phyloP scores from a whole-genome alignment of 1,140 invertebrate species.

The Drosophila triauraria region DNA sequence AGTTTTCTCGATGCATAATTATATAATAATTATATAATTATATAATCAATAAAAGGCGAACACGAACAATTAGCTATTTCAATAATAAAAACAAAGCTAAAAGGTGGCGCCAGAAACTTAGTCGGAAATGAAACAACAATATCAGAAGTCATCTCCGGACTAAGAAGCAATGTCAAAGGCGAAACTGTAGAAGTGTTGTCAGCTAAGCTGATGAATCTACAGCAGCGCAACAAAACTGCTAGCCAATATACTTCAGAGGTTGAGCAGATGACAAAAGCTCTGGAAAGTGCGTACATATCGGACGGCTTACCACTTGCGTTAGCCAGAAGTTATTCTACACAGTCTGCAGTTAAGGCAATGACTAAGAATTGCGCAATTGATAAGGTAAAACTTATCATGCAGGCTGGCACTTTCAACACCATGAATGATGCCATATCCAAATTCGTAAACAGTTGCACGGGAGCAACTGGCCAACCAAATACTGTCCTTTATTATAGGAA shows the following conservation, averaged over 20 bases:
- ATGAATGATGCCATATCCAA: too few relatives aligned
- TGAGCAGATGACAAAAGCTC: slow-evolving; percentile 11
- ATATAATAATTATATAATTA: not conserved
- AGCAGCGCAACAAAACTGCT: slow-evolving; percentile 10
- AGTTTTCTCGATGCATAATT: not conserved
- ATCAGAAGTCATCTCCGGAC: not conserved
- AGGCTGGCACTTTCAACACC: too few relatives aligned
- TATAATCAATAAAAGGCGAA: slow-evolving; percentile 3
- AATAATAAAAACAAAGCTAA: slow-evolving; percentile 1
- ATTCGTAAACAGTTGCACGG: too few relatives aligned
- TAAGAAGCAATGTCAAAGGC: slow-evolving; percentile 10
- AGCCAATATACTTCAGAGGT: not conserved
- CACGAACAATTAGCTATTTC: not conserved
- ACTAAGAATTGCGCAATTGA: too few relatives aligned
- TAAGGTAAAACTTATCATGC: too few relatives aligned
- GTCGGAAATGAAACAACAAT: not conserved
- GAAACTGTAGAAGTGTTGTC: slow-evolving; percentile 10
- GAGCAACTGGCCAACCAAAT: too few relatives aligned
- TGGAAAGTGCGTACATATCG: slow-evolving; percentile 26
- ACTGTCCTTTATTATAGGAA: slow-evolving; percentile 14
- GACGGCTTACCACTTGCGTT: too few relatives aligned
- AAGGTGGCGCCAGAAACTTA: slow-evolving; percentile 2
- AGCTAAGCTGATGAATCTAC: not conserved
- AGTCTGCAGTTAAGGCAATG: too few relatives aligned
- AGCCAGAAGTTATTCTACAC: too few relatives aligned